Percentiles rank a stretch among this genome's conserved stretches.
Evolutionary conservation across 2,113 vertebrate genomes (phyloP).

Genomic region (Petroica traversi): DNA sequence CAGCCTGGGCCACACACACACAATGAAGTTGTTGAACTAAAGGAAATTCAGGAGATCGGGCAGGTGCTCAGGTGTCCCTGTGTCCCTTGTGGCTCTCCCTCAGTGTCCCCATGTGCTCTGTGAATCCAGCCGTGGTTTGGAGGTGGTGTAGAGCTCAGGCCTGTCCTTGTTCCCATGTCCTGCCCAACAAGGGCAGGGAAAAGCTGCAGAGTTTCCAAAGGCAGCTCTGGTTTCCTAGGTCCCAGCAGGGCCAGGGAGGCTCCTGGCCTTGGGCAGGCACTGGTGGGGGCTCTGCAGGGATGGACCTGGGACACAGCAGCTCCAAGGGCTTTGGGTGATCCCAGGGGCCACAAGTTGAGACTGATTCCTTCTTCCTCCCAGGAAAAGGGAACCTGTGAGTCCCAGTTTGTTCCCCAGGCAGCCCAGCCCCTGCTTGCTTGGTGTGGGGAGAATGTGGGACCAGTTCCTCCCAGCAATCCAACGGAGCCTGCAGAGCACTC

Average conservation of each 20-base stretch:
- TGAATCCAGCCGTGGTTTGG: neutral
- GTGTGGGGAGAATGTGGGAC: neutral
- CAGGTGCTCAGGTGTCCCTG: neutral
- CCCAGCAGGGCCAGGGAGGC: neutral
- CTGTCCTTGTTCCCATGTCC: neutral
- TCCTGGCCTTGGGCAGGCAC: no score
- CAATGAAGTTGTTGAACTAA: neutral
- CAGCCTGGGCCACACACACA: neutral
- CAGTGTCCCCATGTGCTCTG: neutral
- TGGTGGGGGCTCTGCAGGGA: neutral
- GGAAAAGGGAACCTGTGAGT: neutral
- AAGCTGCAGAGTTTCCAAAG: neutral
- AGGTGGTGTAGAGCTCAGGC: neutral
- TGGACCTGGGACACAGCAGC: fast-evolving
- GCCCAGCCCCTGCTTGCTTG: neutral
- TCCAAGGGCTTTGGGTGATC: neutral
- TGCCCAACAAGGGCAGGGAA: neutral
- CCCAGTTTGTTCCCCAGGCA: neutral
- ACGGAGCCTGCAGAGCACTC: fast-evolving
- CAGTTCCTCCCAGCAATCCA: neutral
- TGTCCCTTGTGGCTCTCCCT: neutral
- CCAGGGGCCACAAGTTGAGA: fast-evolving
- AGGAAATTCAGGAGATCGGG: neutral
- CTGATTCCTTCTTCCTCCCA: neutral
- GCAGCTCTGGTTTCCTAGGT: neutral